Evolutionary conservation across 2,113 vertebrate genomes (phyloP).

Genomic region (Entelurus aequoreus): DNA sequence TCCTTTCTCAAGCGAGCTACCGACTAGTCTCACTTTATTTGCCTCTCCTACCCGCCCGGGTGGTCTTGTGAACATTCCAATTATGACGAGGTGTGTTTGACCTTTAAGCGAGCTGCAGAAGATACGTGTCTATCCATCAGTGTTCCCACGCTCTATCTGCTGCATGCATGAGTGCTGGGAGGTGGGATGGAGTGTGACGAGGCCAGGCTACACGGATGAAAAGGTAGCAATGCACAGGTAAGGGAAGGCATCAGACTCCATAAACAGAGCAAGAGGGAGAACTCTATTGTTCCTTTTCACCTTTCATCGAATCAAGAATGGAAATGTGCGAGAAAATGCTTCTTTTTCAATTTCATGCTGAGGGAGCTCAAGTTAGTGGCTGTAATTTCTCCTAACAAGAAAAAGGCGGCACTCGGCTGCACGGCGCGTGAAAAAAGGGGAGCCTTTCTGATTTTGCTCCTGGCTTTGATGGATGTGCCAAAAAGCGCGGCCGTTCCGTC

Average conservation of each 20-base stretch:
- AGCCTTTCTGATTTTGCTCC: slow-evolving; percentile 44
- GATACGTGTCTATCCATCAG: slow-evolving; percentile 98
- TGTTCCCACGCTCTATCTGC: slow-evolving; percentile 57
- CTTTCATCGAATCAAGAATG: slow-evolving; percentile 98
- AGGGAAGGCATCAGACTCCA: slow-evolving; percentile 48
- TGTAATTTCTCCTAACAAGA: slow-evolving; percentile 99
- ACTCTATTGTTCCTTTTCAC: slow-evolving; percentile 70
- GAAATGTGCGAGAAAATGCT: slow-evolving; percentile 98
- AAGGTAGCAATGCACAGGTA: slow-evolving; percentile 72
- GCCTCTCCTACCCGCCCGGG: slow-evolving; percentile 63
- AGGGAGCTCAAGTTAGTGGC: slow-evolving; percentile 98
- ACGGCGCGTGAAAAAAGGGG: slow-evolving; percentile 77
- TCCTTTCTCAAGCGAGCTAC: slow-evolving; percentile 18
- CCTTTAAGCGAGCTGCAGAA: slow-evolving; percentile 92
- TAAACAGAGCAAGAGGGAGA: slow-evolving; percentile 73
- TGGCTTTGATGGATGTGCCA: slow-evolving; percentile 87
- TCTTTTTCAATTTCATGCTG: slow-evolving; percentile 99
- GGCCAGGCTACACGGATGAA: slow-evolving; percentile 79
- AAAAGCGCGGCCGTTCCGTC: slow-evolving; percentile 74
- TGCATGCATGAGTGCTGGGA: slow-evolving; percentile 6
- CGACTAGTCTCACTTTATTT: slow-evolving; percentile 1
- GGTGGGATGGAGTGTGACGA: slow-evolving; percentile 55
- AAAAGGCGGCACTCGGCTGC: slow-evolving; percentile 95
- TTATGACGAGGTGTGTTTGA: slow-evolving; percentile 82
- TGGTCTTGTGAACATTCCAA: slow-evolving; percentile 84